phyloP scores from a whole-genome alignment of 2,113 vertebrate species.

The Stegastes partitus region DNA sequence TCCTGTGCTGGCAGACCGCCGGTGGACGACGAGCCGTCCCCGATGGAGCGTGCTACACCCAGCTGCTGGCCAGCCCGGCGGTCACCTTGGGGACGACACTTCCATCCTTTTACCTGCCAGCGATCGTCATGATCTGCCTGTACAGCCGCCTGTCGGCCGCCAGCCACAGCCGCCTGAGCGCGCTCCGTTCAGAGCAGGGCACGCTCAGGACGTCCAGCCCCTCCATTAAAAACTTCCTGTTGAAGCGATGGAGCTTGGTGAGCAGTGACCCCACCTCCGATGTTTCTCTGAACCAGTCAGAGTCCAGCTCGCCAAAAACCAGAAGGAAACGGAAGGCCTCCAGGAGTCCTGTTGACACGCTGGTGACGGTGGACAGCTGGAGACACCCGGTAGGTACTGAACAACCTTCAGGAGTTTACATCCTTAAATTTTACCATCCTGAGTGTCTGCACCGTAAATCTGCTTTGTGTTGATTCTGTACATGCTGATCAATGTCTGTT shows the following conservation, averaged over 20 bases:
- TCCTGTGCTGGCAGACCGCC: slow-evolving; percentile 93
- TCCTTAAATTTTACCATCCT: too few relatives aligned
- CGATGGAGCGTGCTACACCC: slow-evolving; percentile 90
- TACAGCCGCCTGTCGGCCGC: slow-evolving; percentile 92
- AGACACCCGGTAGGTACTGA: background rate
- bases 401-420: too few relatives aligned
- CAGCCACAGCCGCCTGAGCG: slow-evolving; percentile 87
- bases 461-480: too few relatives aligned
- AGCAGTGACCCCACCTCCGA: slow-evolving; percentile 27
- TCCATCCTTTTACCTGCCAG: slow-evolving; percentile 93
- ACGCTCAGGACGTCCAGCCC: background rate
- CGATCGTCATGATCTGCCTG: slow-evolving; percentile 91
- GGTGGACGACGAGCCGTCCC: slow-evolving; percentile 86
- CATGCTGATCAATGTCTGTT: too few relatives aligned
- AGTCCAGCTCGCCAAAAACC: slow-evolving; percentile 51
- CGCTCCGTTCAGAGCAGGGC: slow-evolving; percentile 56
- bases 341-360: slow-evolving; percentile 53
- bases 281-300: slow-evolving; percentile 32
- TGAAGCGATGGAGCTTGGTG: slow-evolving; percentile 16
- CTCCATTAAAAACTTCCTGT: slow-evolving; percentile 23
- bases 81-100: slow-evolving; percentile 92
- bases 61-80: slow-evolving; percentile 90
- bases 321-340: slow-evolving; percentile 67
- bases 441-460: too few relatives aligned
- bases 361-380: background rate